Evolutionary conservation across 2,113 vertebrate genomes (phyloP).

Genomic region (Perognathus longimembris): DNA sequence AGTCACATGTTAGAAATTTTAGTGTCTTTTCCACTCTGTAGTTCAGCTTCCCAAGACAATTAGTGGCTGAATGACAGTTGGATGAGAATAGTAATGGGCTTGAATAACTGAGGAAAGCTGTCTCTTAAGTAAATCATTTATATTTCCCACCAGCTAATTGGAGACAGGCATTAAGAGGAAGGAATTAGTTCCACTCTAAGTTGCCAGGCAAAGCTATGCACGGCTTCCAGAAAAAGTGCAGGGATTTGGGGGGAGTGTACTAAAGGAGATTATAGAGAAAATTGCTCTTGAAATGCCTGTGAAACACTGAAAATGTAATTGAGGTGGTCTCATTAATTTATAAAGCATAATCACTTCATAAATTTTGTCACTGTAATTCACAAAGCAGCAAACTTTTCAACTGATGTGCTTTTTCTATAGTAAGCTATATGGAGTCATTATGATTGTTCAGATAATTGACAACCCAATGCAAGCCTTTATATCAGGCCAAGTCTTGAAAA

Average conservation of each 20-base stretch:
- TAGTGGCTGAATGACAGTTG: conserved; percentile 32
- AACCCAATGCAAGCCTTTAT: conserved; percentile 1
- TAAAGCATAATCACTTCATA: conserved; percentile 14
- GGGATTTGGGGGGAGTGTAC: neutral
- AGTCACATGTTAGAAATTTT: neutral
- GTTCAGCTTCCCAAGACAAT: conserved; percentile 59
- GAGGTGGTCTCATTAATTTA: conserved; percentile 30
- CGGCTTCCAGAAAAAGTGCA: neutral
- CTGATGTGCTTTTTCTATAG: neutral
- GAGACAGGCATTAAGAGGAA: conserved; percentile 79
- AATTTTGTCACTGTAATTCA: conserved; percentile 2
- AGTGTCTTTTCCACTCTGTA: neutral
- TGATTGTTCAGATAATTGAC: conserved; percentile 24
- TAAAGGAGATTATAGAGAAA: conserved; percentile 30
- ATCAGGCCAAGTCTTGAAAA: neutral
- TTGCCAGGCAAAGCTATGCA: conserved; percentile 45
- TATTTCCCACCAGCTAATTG: conserved; percentile 79
- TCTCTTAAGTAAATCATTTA: conserved; percentile 64
- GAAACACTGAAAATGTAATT: conserved; percentile 21
- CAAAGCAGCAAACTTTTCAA: neutral
- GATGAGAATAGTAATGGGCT: conserved; percentile 65
- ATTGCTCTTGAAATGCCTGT: conserved; percentile 38
- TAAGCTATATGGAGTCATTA: neutral
- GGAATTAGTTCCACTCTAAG: conserved; percentile 77
- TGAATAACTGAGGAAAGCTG: conserved; percentile 63